A percentile compares a stretch with the other conserved stretches of the same genome.
phyloP scores from a whole-genome alignment of 2,113 vertebrate genomes.

The Nymphicus hollandicus region DNA sequence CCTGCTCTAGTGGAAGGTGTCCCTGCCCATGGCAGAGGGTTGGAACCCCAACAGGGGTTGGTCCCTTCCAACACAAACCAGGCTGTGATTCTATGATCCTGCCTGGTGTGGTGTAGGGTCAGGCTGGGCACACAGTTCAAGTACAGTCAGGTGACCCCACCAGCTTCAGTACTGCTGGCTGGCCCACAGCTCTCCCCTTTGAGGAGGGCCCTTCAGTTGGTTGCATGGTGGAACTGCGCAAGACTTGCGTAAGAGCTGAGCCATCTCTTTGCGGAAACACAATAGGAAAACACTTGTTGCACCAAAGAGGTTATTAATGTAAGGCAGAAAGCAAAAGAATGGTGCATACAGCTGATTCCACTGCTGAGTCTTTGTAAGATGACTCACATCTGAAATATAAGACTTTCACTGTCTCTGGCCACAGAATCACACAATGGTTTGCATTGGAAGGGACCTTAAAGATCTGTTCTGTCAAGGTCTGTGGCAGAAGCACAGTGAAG shows the following conservation, averaged over 20 bases:
- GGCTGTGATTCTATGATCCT: not conserved
- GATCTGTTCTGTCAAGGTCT: not conserved
- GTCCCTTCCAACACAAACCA: not conserved
- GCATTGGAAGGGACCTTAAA: not conserved
- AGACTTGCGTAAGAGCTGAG: not conserved
- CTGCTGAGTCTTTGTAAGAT: not conserved
- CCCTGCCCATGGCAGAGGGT: accelerated
- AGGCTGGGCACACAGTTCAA: accelerated
- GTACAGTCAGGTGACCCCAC: not conserved
- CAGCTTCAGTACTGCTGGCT: not conserved
- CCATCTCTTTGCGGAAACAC: not conserved
- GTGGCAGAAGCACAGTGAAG: not conserved
- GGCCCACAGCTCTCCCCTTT: not conserved
- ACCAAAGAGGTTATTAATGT: not conserved
- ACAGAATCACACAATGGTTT: not conserved
- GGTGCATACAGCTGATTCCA: not conserved
- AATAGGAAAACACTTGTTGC: not conserved
- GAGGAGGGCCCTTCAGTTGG: not conserved
- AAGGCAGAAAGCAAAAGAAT: not conserved
- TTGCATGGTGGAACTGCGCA: accelerated
- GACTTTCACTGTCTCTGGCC: not conserved
- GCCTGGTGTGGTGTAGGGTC: accelerated
- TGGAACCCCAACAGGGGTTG: not conserved
- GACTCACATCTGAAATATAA: accelerated
- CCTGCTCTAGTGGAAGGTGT: not conserved